Evolutionary conservation across 2,797 vertebrate genomes (phyloP).

Genomic region (Passerculus sandwichensis): DNA sequence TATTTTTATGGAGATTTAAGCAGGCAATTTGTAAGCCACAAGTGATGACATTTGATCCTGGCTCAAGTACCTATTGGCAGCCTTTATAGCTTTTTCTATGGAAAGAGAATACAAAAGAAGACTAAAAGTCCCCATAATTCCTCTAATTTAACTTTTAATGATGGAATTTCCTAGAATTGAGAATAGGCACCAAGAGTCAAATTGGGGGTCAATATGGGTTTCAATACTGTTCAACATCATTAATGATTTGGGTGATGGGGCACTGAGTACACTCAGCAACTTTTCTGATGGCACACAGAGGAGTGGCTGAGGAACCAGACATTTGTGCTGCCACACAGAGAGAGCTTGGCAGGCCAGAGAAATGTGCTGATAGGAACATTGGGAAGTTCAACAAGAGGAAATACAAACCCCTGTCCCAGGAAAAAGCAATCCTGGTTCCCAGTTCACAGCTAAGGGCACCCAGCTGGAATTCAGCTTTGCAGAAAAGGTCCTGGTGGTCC

Average conservation of each 20-base stretch:
- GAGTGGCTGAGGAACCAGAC: not conserved
- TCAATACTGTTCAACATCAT: not conserved
- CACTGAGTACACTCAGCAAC: not conserved
- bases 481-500: not conserved
- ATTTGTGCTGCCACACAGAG: not conserved
- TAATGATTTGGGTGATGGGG: not conserved
- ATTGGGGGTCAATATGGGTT: not conserved
- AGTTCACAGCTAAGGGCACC: not conserved
- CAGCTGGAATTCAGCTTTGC: not conserved
- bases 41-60: not conserved
- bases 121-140: not conserved
- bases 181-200: not conserved
- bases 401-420: not conserved
- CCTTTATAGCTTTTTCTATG: not conserved
- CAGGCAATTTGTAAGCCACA: not conserved
- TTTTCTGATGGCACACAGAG: not conserved
- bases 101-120: not conserved
- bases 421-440: not conserved
- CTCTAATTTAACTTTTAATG: not conserved
- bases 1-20: not conserved
- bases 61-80: not conserved
- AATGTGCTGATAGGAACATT: not conserved
- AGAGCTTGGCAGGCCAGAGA: fast-evolving
- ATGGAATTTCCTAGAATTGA: not conserved
- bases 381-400: not conserved